Conservation (phyloP, 2,888 invertebrate genomes). For the Opisthograptis luteolata region DNA sequence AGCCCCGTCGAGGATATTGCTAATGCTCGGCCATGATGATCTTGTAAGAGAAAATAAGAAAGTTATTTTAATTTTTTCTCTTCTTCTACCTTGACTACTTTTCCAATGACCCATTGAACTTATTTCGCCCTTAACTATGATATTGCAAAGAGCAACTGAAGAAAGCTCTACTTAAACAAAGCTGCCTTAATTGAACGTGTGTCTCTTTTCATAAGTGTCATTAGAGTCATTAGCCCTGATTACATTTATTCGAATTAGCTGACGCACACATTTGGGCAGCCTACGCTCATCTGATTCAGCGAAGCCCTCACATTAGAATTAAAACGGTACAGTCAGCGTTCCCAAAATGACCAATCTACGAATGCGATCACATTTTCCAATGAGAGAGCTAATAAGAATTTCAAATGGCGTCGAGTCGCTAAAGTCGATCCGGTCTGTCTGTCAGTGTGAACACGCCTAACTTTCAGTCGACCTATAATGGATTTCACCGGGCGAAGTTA, state of each 20-base stretch:
- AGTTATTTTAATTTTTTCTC: too few relatives aligned
- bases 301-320: slow-evolving; percentile 17
- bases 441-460: slow-evolving; percentile 43
- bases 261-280: slow-evolving; percentile 12
- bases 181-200: neutral
- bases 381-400: slow-evolving; percentile 55
- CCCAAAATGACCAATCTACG: slow-evolving; percentile 41
- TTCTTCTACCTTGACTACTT: too few relatives aligned
- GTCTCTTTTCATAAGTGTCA: too few relatives aligned
- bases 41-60: too few relatives aligned
- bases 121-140: too few relatives aligned
- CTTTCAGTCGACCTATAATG: slow-evolving; percentile 51
- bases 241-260: slow-evolving; percentile 2
- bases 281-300: slow-evolving; percentile 17
- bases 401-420: slow-evolving; percentile 44
- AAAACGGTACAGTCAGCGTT: slow-evolving; percentile 31
- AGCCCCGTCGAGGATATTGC: too few relatives aligned
- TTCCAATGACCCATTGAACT: too few relatives aligned
- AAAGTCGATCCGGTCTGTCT: slow-evolving; percentile 37
- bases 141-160: too few relatives aligned
- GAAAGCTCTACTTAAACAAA: too few relatives aligned
- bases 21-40: too few relatives aligned
- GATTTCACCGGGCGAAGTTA: slow-evolving; percentile 47
- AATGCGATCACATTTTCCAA: slow-evolving; percentile 51
- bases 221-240: too few relatives aligned